Evolutionary conservation across 1,140 invertebrate genomes (phyloP), one percentile per base, ranked within the genome.

Genomic region (Atopsyche davidsoni): DNA sequence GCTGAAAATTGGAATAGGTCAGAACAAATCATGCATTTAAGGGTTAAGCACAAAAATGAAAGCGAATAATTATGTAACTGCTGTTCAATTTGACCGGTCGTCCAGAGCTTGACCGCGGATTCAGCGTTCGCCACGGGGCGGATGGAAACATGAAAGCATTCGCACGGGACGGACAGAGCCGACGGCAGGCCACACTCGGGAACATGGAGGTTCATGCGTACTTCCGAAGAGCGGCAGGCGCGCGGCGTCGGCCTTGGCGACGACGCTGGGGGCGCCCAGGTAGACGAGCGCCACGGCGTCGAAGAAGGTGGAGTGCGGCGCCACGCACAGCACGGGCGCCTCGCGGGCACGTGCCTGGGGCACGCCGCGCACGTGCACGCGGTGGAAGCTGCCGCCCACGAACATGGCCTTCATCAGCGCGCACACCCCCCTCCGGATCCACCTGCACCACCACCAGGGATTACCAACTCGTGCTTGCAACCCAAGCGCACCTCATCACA

Each of bases 251-350:
- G 81, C 82, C 65, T 92, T 94, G 46, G 89, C 88, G 55, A 96
- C 90, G 64, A 93, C 85, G 62, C 86, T 88, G 2, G 90, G 89
- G 17, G 85, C 85, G 19, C 84, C 83, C 49, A 92, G 77, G 57
- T 83, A 79, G 51, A 90, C 81, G 51, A 90, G 83, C 51, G 85
- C 79, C 51, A 95, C 79, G 44, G 88, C 85, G 72, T 95, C 92
- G 70, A 91, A 87, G 78, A 88, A 93, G 46, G 86, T 85, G 16
- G 92, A 95, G 69, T 96, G 92, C 4, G 92, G 91, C 14, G 89
- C 89, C 38, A 91, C 78, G n/a, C 83, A 85, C 46, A 95, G 70
- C 51, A 96, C 83, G 2, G 90, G 88, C 1, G 91, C 91, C 55
- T 90, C 84, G 54, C 80, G 76, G 11, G 76, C 57, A 1, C 75